A percentile compares a stretch with the other conserved stretches of the same genome.
Evolutionary conservation across 2,888 invertebrate genomes (phyloP).

Genomic region (Drosophila fulvimacula): DNA sequence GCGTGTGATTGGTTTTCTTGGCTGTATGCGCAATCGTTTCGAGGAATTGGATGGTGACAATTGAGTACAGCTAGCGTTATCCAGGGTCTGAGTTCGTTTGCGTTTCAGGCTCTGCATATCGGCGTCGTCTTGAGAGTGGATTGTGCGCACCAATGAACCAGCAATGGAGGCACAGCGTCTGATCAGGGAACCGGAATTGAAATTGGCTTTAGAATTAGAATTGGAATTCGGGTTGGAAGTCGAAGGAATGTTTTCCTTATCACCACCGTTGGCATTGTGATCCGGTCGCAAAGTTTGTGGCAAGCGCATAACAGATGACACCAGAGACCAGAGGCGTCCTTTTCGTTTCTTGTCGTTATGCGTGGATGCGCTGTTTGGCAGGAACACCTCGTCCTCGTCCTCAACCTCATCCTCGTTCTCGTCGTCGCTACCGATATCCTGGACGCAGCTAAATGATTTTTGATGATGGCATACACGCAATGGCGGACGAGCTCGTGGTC

Average conservation of each 20-base stretch:
- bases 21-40: conserved; percentile 83
- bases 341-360: conserved; percentile 50
- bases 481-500: conserved; percentile 59
- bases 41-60: conserved; percentile 70
- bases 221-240: conserved; percentile 7
- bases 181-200: conserved; percentile 69
- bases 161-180: conserved; percentile 83
- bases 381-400: conserved; percentile 62
- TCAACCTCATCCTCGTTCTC: conserved; percentile 60
- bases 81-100: conserved; percentile 80
- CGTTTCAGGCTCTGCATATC: conserved; percentile 72
- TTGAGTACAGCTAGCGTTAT: conserved; percentile 54
- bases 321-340: conserved; percentile 71
- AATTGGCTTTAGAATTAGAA: no score
- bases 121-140: conserved; percentile 57
- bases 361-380: conserved; percentile 60
- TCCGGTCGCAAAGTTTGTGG: conserved; percentile 54
- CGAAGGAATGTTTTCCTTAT: conserved; percentile 53
- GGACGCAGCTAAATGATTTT: conserved; percentile 52
- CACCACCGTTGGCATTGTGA: conserved; percentile 4
- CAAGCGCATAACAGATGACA: conserved; percentile 81
- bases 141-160: conserved; percentile 79
- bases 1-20: conserved; percentile 82
- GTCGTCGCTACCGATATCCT: conserved; percentile 58
- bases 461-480: conserved; percentile 52